phyloP scores from a whole-genome alignment of 2,888 invertebrate species.

The Cataglyphis livida region DNA sequence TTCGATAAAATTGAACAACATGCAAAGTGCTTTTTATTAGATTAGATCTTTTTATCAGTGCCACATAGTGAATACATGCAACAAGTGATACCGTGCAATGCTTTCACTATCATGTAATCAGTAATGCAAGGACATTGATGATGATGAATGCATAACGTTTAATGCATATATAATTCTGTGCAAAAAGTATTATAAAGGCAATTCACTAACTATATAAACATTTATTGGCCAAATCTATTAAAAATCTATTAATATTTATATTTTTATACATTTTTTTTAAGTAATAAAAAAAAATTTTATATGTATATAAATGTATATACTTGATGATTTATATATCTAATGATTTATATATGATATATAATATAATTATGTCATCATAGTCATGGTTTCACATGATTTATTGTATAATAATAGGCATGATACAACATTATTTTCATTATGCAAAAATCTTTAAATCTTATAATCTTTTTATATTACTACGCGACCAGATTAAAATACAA shows the following conservation, averaged over 20 bases:
- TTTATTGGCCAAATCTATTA: not conserved
- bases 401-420: too few relatives aligned
- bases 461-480: too few relatives aligned
- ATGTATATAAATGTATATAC: too few relatives aligned
- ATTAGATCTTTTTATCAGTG: not conserved
- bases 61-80: not conserved
- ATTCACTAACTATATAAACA: not conserved
- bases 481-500: too few relatives aligned
- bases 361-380: too few relatives aligned
- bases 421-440: too few relatives aligned
- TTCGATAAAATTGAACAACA: not conserved
- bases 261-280: not conserved
- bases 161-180: not conserved
- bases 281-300: not conserved
- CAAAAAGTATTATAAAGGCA: not conserved
- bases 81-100: conserved; percentile 8
- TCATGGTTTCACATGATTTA: too few relatives aligned
- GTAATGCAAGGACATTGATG: not conserved
- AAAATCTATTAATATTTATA: too few relatives aligned
- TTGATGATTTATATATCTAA: too few relatives aligned
- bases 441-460: too few relatives aligned
- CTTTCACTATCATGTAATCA: not conserved
- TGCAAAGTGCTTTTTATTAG: conserved; percentile 2
- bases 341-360: too few relatives aligned
- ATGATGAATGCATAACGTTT: not conserved